phyloP scores from a whole-genome alignment of 1,140 invertebrate species.

The Tetramorium alpestre region DNA sequence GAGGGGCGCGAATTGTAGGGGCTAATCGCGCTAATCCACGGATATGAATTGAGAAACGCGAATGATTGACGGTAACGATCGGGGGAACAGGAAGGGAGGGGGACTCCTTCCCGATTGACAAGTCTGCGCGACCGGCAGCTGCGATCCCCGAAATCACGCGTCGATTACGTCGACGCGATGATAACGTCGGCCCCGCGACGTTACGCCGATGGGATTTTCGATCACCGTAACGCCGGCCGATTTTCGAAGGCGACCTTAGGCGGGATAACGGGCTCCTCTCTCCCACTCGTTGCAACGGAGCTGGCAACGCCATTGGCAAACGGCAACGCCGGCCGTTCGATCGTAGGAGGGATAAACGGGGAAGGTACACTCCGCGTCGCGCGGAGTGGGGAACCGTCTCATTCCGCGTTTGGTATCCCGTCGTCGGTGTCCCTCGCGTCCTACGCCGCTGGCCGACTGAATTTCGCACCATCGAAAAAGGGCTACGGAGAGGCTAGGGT shows the following conservation, averaged over 20 bases:
- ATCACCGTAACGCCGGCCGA: constrained; percentile 44
- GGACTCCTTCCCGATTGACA: not conserved
- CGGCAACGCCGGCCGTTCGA: constrained; percentile 61
- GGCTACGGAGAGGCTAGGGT: constrained; percentile 50
- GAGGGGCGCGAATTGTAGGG: not conserved
- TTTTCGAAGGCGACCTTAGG: constrained; percentile 68
- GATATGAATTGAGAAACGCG: not conserved
- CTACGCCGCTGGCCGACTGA: constrained; percentile 72
- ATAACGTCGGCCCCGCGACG: not conserved
- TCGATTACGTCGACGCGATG: not conserved
- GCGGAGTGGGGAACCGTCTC: constrained; percentile 41
- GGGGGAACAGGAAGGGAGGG: no score
- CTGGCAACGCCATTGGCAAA: constrained; percentile 74
- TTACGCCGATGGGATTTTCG: constrained; percentile 62
- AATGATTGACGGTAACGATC: not conserved
- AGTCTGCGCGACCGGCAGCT: not conserved
- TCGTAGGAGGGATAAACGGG: constrained; percentile 54
- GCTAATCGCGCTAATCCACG: not conserved
- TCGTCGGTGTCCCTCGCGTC: constrained; percentile 42
- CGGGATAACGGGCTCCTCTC: constrained; percentile 51
- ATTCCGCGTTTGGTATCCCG: not conserved
- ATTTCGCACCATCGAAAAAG: constrained; percentile 72
- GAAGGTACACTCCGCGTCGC: constrained; percentile 51
- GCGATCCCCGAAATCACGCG: not conserved
- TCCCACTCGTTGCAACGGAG: constrained; percentile 66